Evolutionary conservation across 2,113 vertebrate species (phyloP).

Genomic region (Noturus placidus): DNA sequence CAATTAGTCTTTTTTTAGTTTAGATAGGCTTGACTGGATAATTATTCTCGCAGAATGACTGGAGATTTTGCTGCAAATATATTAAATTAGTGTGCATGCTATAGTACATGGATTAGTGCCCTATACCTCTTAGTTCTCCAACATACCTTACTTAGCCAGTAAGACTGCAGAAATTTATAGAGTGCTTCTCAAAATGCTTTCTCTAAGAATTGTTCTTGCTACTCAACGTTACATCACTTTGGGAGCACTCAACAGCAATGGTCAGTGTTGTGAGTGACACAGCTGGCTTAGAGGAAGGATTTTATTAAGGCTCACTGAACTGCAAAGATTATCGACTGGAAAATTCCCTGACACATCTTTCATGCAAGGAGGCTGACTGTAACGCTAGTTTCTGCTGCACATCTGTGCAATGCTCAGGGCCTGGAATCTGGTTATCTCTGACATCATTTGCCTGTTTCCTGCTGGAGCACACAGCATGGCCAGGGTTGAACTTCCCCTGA

Average conservation of each 20-base stretch:
- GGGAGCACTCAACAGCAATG: constrained; percentile 5
- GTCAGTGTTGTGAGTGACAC: constrained; percentile 27
- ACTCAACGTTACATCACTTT: constrained; percentile 10
- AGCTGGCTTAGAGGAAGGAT: constrained; percentile 30
- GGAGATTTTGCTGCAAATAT: neutral
- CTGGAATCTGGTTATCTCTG: constrained; percentile 45
- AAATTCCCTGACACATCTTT: constrained; percentile 53
- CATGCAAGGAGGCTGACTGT: constrained; percentile 32
- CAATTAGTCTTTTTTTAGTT: neutral
- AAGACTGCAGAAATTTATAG: neutral
- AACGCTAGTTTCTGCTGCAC: constrained; percentile 26
- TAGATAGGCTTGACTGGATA: neutral
- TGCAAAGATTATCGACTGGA: constrained; percentile 40
- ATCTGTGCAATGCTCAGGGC: constrained; percentile 28
- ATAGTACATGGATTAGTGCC: neutral
- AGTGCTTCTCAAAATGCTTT: neutral
- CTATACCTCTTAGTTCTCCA: neutral
- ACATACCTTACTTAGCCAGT: neutral
- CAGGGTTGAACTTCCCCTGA: constrained; percentile 28
- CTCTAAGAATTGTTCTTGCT: neutral
- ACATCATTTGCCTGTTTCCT: constrained; percentile 47
- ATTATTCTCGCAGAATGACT: neutral
- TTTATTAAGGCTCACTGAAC: constrained; percentile 48
- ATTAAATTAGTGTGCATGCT: neutral
- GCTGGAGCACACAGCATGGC: constrained; percentile 21